Percentiles rank a stretch among this genome's conserved stretches.
Conservation (phyloP, 2,888 invertebrate species). For the Euspilapteryx auroguttella region DNA sequence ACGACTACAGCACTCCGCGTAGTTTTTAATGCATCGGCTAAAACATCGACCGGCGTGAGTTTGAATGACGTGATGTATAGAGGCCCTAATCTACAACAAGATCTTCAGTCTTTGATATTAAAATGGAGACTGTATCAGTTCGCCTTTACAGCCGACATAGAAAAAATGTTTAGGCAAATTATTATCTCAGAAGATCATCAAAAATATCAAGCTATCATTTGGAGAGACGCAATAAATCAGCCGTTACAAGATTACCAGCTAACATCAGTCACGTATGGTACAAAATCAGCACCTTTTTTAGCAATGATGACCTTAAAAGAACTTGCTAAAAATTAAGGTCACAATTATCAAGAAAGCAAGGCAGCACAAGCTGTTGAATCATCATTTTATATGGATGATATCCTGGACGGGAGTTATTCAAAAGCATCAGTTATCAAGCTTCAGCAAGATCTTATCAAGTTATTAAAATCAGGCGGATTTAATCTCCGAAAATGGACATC, state of each 20-base stretch:
- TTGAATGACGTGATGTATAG: slow-evolving; percentile 3
- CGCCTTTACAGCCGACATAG: slow-evolving; percentile 1
- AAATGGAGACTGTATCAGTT: slow-evolving; percentile 2
- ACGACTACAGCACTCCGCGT: slow-evolving; percentile 1
- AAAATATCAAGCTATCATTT: slow-evolving; percentile 1
- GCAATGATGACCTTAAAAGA: slow-evolving; percentile 2
- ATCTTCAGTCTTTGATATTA: slow-evolving; percentile 1
- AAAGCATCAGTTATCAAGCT: not conserved
- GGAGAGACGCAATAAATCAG: slow-evolving; percentile 1
- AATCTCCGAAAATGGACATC: slow-evolving; percentile 1
- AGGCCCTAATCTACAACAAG: slow-evolving; percentile 4
- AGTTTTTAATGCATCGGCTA: slow-evolving; percentile 3
- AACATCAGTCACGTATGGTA: slow-evolving; percentile 2
- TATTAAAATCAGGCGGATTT: not conserved
- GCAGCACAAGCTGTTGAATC: not conserved
- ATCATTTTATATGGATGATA: slow-evolving; percentile 2
- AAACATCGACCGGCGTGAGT: slow-evolving; percentile 3
- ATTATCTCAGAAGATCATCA: not conserved
- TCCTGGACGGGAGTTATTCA: not conserved
- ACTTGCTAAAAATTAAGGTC: slow-evolving; percentile 1
- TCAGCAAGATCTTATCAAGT: not conserved
- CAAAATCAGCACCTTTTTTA: not conserved
- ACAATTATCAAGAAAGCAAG: not conserved
- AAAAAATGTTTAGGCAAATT: slow-evolving; percentile 4
- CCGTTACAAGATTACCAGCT: not conserved